A percentile compares a stretch with the other conserved stretches of the same genome.
Evolutionary conservation across 1,140 invertebrate species (phyloP).

Genomic region (Drosophila tsacasi): DNA sequence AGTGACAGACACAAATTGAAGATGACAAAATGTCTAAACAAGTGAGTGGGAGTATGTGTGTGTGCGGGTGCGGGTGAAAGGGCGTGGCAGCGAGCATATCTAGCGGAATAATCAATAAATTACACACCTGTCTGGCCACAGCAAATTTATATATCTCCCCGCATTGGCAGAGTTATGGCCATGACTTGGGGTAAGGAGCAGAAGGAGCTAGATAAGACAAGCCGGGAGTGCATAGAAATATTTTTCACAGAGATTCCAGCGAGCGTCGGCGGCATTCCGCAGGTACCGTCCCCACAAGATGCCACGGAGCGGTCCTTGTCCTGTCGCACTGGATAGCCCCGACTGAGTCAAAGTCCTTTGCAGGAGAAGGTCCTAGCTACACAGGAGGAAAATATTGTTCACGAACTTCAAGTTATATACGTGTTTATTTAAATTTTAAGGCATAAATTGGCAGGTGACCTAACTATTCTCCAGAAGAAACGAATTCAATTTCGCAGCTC

Average conservation of each 20-base stretch:
- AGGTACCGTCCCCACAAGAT: slow-evolving; percentile 66
- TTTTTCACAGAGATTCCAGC: slow-evolving; percentile 75
- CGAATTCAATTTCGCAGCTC: neutral
- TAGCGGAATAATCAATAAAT: slow-evolving; percentile 84
- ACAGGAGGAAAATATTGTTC: slow-evolving; percentile 5
- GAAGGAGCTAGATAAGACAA: slow-evolving; percentile 38
- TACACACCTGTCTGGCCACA: slow-evolving; percentile 82
- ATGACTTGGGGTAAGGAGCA: slow-evolving; percentile 30
- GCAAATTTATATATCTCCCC: slow-evolving; percentile 57
- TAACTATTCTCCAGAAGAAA: too few relatives aligned
- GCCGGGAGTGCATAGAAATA: slow-evolving; percentile 65
- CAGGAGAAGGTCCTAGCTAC: slow-evolving; percentile 1
- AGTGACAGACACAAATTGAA: slow-evolving; percentile 83
- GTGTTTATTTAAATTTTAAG: neutral
- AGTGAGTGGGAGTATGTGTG: slow-evolving; percentile 49
- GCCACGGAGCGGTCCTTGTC: slow-evolving; percentile 24
- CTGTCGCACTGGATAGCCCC: slow-evolving; percentile 22
- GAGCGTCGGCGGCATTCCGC: slow-evolving; percentile 71
- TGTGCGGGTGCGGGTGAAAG: slow-evolving; percentile 18
- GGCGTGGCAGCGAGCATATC: slow-evolving; percentile 60
- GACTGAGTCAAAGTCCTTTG: slow-evolving; percentile 40
- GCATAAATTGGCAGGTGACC: too few relatives aligned
- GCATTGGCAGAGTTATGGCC: slow-evolving; percentile 66
- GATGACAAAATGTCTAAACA: slow-evolving; percentile 84
- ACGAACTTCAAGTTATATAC: neutral